phyloP scores from a whole-genome alignment of 2,888 invertebrate genomes.

The Formica aserva region DNA sequence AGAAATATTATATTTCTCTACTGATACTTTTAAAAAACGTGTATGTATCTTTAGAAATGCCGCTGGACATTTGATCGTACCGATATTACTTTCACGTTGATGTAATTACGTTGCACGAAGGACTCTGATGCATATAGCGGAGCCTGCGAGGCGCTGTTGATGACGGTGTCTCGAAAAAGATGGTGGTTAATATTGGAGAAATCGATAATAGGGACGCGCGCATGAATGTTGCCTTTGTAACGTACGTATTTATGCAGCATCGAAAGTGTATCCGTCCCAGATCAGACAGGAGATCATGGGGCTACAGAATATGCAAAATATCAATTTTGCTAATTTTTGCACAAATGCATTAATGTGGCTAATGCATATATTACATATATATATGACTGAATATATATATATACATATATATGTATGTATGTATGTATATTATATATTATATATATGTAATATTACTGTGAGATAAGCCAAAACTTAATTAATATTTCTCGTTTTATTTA shows the following conservation, averaged over 20 bases:
- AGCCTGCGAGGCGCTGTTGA: slow-evolving; percentile 54
- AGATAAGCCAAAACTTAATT: slow-evolving; percentile 4
- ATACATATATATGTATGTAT: not conserved
- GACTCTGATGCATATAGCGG: not conserved
- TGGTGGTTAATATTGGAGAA: slow-evolving; percentile 63
- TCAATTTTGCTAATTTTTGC: not conserved
- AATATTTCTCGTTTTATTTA: slow-evolving; percentile 1
- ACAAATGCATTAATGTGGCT: not conserved
- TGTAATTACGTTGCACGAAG: slow-evolving; percentile 28
- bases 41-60: not conserved
- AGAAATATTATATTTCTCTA: not conserved
- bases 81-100: slow-evolving; percentile 10
- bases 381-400: not conserved
- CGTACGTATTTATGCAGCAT: slow-evolving; percentile 27
- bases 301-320: not conserved
- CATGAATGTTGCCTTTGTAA: slow-evolving; percentile 52
- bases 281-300: not conserved
- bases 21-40: too few relatives aligned
- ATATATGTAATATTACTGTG: not conserved
- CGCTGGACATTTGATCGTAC: slow-evolving; percentile 17
- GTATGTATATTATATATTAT: not conserved
- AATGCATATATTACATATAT: not conserved
- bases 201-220: slow-evolving; percentile 67
- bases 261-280: slow-evolving; percentile 5
- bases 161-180: slow-evolving; percentile 65